Evolutionary conservation across 2,113 vertebrate genomes (phyloP), one percentile per base, ranked within the genome.

Genomic region (Centropristis striata): DNA sequence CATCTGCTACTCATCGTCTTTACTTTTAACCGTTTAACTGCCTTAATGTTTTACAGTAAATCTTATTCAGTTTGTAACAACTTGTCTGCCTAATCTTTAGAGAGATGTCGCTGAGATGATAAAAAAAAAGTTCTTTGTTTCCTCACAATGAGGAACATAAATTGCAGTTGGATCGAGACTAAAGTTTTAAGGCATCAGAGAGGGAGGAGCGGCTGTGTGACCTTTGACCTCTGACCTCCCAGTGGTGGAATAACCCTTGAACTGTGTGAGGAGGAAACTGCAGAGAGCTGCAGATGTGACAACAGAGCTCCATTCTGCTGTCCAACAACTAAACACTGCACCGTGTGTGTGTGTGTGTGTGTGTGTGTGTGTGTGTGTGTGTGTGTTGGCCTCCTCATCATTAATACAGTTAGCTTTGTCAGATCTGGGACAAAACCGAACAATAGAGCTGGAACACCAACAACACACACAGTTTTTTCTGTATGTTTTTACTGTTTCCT

Each of bases 221-320:
- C 54, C 82, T 57, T 20, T 54, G 61, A 84, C 84, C 72, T 54
- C 50, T 86, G 78, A 83, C 86, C 88, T 87, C 86, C 86, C 85
- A 74, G 66, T 28, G 81, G 85, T 89, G 72, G 61, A 90, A 78
- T 76, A 73, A 86, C 88, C 83, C 81, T 57, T 50, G 25, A 71
- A 75, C 78, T 61, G 23, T 1, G 42, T 36, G 51, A 78, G 73
- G 66, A 71, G 73, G 66, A 88, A 87, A 86, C 80, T 86, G 85
- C 86, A 81, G 51, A 81, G 83, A 63, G 71, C 78, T 90, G 86
- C 90, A 92, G 86, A 90, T 89, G 81, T 92, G 90, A 86, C 90
- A 90, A 87, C 80, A 60, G 63, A 83, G 87, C 83, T 79, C 87
- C 76, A 92, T 90, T 89, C 85, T 86, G 81, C 88, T 90, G 88